Evolutionary conservation across 2,888 invertebrate species (phyloP).

Genomic region (Diaperis boleti): DNA sequence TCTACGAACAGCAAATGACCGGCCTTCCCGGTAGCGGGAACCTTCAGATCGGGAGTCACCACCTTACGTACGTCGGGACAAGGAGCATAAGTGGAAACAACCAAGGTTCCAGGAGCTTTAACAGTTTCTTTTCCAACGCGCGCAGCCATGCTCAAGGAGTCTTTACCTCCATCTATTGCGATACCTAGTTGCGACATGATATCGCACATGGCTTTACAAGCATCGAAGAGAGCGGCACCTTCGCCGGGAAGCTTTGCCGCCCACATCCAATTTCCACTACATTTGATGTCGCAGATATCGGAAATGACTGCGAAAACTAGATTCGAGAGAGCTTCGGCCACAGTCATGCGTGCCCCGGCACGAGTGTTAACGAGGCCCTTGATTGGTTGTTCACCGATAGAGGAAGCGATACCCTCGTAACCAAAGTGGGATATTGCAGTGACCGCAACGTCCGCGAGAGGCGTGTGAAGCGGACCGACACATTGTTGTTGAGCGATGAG

Average conservation of each 20-base stretch:
- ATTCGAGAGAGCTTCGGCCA: constrained; percentile 95
- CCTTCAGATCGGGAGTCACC: constrained; percentile 92
- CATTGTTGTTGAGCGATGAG: constrained; percentile 98
- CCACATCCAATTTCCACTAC: constrained; percentile 99
- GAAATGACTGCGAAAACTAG: constrained; percentile 81
- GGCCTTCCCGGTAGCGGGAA: constrained; percentile 70
- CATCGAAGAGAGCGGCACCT: constrained; percentile 87
- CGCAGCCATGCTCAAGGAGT: constrained; percentile 97
- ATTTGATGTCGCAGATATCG: constrained; percentile 88
- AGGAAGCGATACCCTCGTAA: constrained; percentile 89
- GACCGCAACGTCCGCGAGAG: constrained; percentile 94
- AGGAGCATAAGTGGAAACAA: constrained; percentile 96
- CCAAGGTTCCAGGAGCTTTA: constrained; percentile 89
- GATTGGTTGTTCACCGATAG: constrained; percentile 97
- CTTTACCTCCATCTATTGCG: constrained; percentile 97
- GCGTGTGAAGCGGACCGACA: constrained; percentile 96
- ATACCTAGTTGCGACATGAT: constrained; percentile 87
- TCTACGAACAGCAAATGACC: constrained; percentile 84
- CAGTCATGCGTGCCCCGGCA: constrained; percentile 93
- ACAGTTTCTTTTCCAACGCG: constrained; percentile 78
- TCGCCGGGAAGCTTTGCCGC: constrained; percentile 94
- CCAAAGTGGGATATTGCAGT: constrained; percentile 88
- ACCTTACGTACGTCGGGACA: constrained; percentile 89
- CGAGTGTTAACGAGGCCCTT: constrained; percentile 88
- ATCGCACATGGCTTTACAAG: constrained; percentile 89